Percentiles rank a stretch among this genome's conserved stretches.
Evolutionary conservation across 2,888 invertebrate species (phyloP).

Genomic region (Noctua janthina): DNA sequence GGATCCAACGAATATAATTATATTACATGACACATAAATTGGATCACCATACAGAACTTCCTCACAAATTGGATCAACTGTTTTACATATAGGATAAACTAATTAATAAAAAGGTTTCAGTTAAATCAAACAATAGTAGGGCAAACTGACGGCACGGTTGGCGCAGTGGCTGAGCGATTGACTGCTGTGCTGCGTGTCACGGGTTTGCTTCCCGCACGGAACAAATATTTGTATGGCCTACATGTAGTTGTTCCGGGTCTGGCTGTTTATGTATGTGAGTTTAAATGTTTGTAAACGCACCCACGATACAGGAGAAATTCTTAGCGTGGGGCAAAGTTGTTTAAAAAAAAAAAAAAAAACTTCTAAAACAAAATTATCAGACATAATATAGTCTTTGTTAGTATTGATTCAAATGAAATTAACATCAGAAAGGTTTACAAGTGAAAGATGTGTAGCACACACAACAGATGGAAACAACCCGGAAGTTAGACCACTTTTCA

Average conservation of each 20-base stretch:
- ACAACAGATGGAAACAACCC: not conserved
- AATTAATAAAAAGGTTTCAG: constrained; percentile 25
- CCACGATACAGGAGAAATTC: too few relatives aligned
- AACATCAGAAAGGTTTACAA: not conserved
- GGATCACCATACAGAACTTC: constrained; percentile 42
- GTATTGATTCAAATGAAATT: not conserved
- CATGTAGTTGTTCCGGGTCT: too few relatives aligned
- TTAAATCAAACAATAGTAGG: not conserved
- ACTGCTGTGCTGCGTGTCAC: too few relatives aligned
- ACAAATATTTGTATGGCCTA: too few relatives aligned
- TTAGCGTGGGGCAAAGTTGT: too few relatives aligned
- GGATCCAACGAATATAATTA: constrained; percentile 11
- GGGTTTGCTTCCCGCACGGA: too few relatives aligned
- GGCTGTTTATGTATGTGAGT: too few relatives aligned
- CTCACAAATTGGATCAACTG: constrained; percentile 30
- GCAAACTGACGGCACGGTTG: not conserved
- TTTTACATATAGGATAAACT: constrained; percentile 27
- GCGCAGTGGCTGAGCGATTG: too few relatives aligned
- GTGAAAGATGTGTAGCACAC: not conserved
- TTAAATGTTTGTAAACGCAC: too few relatives aligned
- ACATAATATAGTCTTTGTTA: not conserved
- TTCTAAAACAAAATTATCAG: not conserved
- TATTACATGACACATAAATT: constrained; percentile 31
- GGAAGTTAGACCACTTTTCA: constrained; percentile 8
- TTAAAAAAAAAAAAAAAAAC: not conserved